A percentile compares a stretch with the other conserved stretches of the same genome.
phyloP scores from a whole-genome alignment of 2,113 vertebrate genomes.

The Gasterosteus nipponicus region DNA sequence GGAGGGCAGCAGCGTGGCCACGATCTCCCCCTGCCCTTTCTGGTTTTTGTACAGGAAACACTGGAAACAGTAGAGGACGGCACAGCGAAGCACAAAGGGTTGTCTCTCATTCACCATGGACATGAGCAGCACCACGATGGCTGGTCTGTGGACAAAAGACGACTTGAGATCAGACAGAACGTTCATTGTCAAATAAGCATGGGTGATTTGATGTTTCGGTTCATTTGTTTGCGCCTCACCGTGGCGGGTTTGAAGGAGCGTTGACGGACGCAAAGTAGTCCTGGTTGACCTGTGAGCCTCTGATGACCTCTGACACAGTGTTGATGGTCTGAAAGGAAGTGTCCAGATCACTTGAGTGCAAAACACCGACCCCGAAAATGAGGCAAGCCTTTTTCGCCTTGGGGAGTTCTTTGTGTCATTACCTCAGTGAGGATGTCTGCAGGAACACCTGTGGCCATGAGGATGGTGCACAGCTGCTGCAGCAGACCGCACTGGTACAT shows the following conservation, averaged over 20 bases:
- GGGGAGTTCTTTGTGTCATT: slow-evolving; percentile 5
- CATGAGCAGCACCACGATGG: slow-evolving; percentile 97
- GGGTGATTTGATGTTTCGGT: background rate
- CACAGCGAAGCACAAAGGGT: slow-evolving; percentile 95
- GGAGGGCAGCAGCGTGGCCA: slow-evolving; percentile 94
- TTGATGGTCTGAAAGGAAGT: slow-evolving; percentile 90
- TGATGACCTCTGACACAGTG: slow-evolving; percentile 97
- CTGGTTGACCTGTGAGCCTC: slow-evolving; percentile 95
- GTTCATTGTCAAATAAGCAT: background rate
- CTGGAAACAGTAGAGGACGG: slow-evolving; percentile 98
- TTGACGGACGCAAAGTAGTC: slow-evolving; percentile 99
- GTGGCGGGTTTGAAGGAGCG: slow-evolving; percentile 95
- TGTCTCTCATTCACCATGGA: slow-evolving; percentile 99
- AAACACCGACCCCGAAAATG: too few species aligned
- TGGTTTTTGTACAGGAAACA: slow-evolving; percentile 98
- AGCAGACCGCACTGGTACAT: slow-evolving; percentile 95
- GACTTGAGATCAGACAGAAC: background rate
- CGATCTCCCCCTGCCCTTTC: slow-evolving; percentile 96
- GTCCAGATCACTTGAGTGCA: slow-evolving; percentile 2
- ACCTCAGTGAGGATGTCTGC: slow-evolving; percentile 98
- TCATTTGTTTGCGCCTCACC: slow-evolving; percentile 75
- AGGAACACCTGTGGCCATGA: slow-evolving; percentile 97
- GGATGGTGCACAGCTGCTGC: slow-evolving; percentile 95
- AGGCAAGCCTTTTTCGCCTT: background rate
- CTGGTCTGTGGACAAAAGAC: slow-evolving; percentile 82